phyloP scores from a whole-genome alignment of 2,888 invertebrate genomes.

The Panorpa germanica region DNA sequence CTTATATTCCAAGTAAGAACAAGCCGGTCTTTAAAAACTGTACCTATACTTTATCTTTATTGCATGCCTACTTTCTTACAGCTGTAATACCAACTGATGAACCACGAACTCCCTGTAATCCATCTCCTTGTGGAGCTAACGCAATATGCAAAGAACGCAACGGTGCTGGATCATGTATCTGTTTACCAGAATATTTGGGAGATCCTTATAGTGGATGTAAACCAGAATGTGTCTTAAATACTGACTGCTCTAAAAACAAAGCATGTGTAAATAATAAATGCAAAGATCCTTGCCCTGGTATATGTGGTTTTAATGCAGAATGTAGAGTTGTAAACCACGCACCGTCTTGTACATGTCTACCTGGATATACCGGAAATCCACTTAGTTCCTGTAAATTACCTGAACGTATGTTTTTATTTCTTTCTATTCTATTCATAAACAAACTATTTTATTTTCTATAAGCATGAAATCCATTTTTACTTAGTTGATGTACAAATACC shows the following conservation, averaged over 20 bases:
- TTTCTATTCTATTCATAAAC: background rate
- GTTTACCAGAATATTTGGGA: conserved; percentile 64
- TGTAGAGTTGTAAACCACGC: conserved; percentile 68
- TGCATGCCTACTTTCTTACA: conserved; percentile 15
- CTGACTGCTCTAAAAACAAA: conserved; percentile 54
- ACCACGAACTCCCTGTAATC: conserved; percentile 49
- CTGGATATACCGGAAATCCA: conserved; percentile 65
- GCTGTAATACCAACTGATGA: conserved; percentile 37
- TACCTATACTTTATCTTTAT: conserved; percentile 1
- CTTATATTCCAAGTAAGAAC: conserved; percentile 18
- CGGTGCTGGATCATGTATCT: conserved; percentile 67
- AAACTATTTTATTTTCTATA: conserved; percentile 3
- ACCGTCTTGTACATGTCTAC: conserved; percentile 60
- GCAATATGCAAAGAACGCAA: conserved; percentile 66
- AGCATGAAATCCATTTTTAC: background rate
- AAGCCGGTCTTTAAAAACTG: conserved; percentile 7
- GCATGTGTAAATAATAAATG: conserved; percentile 77
- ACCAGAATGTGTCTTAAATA: conserved; percentile 71
- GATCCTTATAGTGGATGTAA: conserved; percentile 75
- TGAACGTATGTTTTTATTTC: conserved; percentile 27
- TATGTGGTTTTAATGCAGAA: conserved; percentile 62
- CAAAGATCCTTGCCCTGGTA: conserved; percentile 62
- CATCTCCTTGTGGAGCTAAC: conserved; percentile 74
- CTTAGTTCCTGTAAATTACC: conserved; percentile 32
- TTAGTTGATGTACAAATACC: background rate